These are phyloP conservation scores for Pachycephala philippinensis DNA, from an alignment of 2,113 vertebrate genomes.

Conservation along the genomic window DNA sequence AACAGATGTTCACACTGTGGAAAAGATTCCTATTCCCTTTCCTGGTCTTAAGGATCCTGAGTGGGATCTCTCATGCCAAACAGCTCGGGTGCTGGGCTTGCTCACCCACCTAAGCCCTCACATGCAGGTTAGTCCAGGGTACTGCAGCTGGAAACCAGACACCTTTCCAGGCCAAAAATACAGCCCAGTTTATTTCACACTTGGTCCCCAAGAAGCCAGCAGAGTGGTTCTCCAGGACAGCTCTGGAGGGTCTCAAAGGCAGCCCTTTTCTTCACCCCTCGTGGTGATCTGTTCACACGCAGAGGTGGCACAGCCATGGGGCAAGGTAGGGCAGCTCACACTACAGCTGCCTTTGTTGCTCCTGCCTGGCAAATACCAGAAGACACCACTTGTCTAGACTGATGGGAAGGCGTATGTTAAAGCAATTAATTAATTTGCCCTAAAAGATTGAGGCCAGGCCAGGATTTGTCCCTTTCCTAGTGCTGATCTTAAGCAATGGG, in stretches of 20 bases:
- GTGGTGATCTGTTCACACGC: not conserved
- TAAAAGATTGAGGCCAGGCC: not conserved
- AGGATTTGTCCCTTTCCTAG: not conserved
- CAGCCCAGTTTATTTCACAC: not conserved
- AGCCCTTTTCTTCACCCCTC: not conserved
- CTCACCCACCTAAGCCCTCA: not conserved
- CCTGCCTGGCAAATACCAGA: not conserved
- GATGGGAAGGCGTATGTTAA: not conserved
- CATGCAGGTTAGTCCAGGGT: not conserved
- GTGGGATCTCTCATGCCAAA: not conserved
- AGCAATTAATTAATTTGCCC: not conserved
- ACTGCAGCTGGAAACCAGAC: not conserved
- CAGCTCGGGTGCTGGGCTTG: accelerated
- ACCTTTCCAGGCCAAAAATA: not conserved
- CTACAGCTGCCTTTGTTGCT: not conserved
- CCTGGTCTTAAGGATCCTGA: accelerated
- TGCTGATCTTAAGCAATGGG: conserved; percentile 5
- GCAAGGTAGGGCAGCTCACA: not conserved
- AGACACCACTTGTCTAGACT: not conserved
- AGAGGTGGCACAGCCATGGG: not conserved
- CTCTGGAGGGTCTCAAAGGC: not conserved
- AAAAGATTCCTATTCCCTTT: not conserved
- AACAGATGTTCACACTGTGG: not conserved
- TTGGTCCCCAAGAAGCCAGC: not conserved
- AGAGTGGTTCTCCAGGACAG: not conserved